phyloP scores from a whole-genome alignment of 2,797 vertebrate genomes.

The Thalassophryne amazonica region DNA sequence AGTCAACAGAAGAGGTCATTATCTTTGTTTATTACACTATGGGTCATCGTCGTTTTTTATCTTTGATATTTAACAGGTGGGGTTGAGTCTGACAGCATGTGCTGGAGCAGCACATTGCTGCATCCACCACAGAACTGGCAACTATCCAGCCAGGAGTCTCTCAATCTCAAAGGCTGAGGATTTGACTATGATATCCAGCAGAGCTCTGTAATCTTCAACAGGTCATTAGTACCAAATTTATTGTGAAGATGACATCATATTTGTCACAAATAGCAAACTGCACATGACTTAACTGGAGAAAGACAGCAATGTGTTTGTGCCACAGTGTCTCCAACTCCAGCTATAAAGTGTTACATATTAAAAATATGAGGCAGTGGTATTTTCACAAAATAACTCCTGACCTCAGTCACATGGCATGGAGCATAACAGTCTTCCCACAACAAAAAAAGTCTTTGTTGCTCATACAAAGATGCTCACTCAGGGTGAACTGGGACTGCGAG shows the following conservation, averaged over 20 bases:
- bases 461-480: slow-evolving; percentile 65
- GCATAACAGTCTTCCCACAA: slow-evolving; percentile 24
- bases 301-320: neutral
- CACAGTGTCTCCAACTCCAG: neutral
- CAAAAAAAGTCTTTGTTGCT: slow-evolving; percentile 10
- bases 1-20: neutral
- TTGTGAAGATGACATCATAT: neutral
- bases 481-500: slow-evolving; percentile 17
- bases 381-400: slow-evolving; percentile 17
- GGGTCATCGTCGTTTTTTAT: too few relatives aligned
- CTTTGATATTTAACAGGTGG: too few relatives aligned
- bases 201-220: too few relatives aligned
- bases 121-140: too few relatives aligned
- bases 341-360: neutral
- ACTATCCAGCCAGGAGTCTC: too few relatives aligned
- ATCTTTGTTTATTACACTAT: too few relatives aligned
- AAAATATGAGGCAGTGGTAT: neutral
- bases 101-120: too few relatives aligned
- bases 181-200: too few relatives aligned
- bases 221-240: too few relatives aligned
- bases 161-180: too few relatives aligned
- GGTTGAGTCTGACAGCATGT: too few relatives aligned
- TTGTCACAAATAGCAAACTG: neutral
- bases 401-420: slow-evolving; percentile 55
- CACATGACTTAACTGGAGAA: too few relatives aligned